Conservation (phyloP, 2,113 vertebrate genomes). For the Ardeotis arabs region DNA sequence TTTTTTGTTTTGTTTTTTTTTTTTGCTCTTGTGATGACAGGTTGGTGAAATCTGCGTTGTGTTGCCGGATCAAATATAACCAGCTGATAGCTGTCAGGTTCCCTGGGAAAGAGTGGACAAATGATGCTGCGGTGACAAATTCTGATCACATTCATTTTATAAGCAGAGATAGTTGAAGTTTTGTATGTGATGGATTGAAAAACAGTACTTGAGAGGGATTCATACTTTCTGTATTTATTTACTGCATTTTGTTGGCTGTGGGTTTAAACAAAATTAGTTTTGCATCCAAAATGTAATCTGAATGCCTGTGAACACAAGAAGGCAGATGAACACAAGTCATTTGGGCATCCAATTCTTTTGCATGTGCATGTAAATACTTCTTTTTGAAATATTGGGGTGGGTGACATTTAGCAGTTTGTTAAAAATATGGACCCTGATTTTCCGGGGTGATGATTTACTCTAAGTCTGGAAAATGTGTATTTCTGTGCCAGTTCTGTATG, state of each 20-base stretch:
- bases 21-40: neutral
- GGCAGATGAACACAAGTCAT: neutral
- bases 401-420: neutral
- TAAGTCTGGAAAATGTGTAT: neutral
- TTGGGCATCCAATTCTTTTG: neutral
- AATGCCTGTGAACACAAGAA: neutral
- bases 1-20: neutral
- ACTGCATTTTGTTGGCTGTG: constrained; percentile 23
- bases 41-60: neutral
- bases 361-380: neutral
- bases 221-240: constrained; percentile 36
- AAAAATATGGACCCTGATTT: neutral
- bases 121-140: neutral
- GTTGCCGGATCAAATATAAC: neutral
- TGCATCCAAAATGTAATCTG: constrained; percentile 39
- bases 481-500: neutral
- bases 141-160: constrained; percentile 18
- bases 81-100: constrained; percentile 5
- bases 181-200: constrained; percentile 36
- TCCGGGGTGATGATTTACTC: neutral
- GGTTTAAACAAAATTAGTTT: constrained; percentile 32
- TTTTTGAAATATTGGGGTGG: neutral
- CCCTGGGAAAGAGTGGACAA: neutral
- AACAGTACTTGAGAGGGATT: constrained; percentile 17
- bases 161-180: constrained; percentile 4